Evolutionary conservation across 2,888 invertebrate species (phyloP).

Genomic region (Andrena marginata): DNA sequence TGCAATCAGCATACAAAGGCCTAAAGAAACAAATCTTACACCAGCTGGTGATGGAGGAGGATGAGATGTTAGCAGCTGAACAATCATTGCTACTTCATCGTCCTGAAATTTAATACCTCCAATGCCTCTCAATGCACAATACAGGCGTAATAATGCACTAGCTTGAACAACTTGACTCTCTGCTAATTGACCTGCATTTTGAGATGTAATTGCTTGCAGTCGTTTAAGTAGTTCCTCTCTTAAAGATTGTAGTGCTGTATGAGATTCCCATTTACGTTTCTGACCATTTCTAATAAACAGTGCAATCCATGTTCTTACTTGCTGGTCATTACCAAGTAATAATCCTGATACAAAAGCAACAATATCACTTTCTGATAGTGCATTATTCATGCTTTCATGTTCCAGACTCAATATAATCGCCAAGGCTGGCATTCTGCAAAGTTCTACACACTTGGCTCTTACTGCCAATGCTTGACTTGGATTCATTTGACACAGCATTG

Average conservation of each 20-base stretch:
- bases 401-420: conserved; percentile 93
- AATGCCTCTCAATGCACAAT: conserved; percentile 96
- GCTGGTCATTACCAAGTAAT: conserved; percentile 95
- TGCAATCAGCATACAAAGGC: conserved; percentile 97
- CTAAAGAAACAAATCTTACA: conserved; percentile 96
- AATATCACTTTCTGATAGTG: conserved; percentile 85
- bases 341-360: conserved; percentile 96
- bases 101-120: conserved; percentile 97
- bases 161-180: conserved; percentile 92
- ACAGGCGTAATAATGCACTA: conserved; percentile 94
- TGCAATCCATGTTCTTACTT: conserved; percentile 96
- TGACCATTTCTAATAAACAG: conserved; percentile 95
- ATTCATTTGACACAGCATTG: conserved; percentile 94
- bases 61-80: conserved; percentile 94
- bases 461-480: conserved; percentile 94
- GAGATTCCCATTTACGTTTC: conserved; percentile 92
- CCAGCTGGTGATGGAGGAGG: conserved; percentile 96
- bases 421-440: conserved; percentile 95
- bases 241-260: conserved; percentile 89
- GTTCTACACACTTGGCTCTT: conserved; percentile 94
- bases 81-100: conserved; percentile 94
- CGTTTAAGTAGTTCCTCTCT: conserved; percentile 92
- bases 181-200: conserved; percentile 88
- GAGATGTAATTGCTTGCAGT: conserved; percentile 88
- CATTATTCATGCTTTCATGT: conserved; percentile 83